Evolutionary conservation across 2,797 vertebrate species (phyloP).

Genomic region (Pipistrellus pygmaeus): DNA sequence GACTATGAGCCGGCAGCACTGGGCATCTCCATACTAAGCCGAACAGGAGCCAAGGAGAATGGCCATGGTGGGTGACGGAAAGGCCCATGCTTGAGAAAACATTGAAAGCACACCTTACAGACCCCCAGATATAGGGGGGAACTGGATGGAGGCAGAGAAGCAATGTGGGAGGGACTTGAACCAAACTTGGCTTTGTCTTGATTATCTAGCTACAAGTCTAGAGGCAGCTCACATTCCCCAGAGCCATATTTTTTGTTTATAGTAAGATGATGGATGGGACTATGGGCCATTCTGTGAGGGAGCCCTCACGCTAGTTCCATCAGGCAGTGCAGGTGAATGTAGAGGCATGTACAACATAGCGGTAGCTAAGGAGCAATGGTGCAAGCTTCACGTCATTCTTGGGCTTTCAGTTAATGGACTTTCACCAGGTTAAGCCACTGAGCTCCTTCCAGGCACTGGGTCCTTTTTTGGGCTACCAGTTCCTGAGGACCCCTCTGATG

Average conservation of each 20-base stretch:
- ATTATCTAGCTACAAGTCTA: too few species aligned
- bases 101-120: not conserved
- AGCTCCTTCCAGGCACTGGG: not conserved
- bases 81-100: not conserved
- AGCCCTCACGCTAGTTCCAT: not conserved
- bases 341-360: rapidly evolving
- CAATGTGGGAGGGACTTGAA: too few species aligned
- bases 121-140: not conserved
- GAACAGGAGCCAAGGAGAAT: not conserved
- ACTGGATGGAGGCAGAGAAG: not conserved
- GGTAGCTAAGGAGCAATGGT: too few species aligned
- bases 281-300: not conserved
- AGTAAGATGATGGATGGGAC: too few species aligned
- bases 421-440: not conserved
- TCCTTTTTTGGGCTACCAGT: not conserved
- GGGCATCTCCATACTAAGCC: not conserved
- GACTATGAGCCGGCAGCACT: too few species aligned
- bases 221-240: too few species aligned
- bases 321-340: too few species aligned
- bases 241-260: too few species aligned
- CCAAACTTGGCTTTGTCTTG: too few species aligned
- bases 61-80: rapidly evolving
- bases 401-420: not conserved
- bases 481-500: not conserved
- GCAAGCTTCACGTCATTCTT: not conserved